These are phyloP conservation scores for Podilymbus podiceps DNA, from an alignment of 2,113 vertebrate genomes.

Conservation along the genomic window DNA sequence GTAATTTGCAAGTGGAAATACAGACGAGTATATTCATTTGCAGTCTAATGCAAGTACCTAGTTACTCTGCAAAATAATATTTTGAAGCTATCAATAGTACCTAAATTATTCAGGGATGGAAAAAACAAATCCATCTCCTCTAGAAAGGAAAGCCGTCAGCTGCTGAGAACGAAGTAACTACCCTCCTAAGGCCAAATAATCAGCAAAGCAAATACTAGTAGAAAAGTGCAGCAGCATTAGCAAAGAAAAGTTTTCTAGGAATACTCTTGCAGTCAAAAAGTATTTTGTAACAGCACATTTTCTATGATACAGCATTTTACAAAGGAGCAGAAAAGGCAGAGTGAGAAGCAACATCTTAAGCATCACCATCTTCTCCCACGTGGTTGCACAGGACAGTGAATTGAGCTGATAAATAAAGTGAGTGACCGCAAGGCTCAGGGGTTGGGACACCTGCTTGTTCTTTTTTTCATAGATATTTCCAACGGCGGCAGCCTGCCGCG, in stretches of 20 bases:
- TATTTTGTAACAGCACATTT: not conserved
- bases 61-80: not conserved
- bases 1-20: slow-evolving; percentile 8
- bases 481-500: not conserved
- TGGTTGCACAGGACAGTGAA: accelerated
- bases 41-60: not conserved
- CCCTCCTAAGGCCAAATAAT: not conserved
- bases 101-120: slow-evolving; percentile 28
- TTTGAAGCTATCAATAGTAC: not conserved
- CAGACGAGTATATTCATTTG: not conserved
- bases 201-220: not conserved
- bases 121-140: slow-evolving; percentile 15
- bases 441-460: not conserved
- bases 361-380: not conserved
- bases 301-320: not conserved
- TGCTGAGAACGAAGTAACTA: not conserved
- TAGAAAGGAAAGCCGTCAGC: not conserved
- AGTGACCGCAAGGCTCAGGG: not conserved
- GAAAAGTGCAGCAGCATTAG: not conserved
- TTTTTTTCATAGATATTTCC: not conserved
- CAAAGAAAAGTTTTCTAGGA: not conserved
- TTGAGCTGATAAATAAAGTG: too few species aligned
- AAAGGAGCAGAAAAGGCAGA: not conserved
- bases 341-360: not conserved
- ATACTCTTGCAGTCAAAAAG: not conserved